Conservation (phyloP, 2,797 vertebrate species). For the Chromis chromis region DNA sequence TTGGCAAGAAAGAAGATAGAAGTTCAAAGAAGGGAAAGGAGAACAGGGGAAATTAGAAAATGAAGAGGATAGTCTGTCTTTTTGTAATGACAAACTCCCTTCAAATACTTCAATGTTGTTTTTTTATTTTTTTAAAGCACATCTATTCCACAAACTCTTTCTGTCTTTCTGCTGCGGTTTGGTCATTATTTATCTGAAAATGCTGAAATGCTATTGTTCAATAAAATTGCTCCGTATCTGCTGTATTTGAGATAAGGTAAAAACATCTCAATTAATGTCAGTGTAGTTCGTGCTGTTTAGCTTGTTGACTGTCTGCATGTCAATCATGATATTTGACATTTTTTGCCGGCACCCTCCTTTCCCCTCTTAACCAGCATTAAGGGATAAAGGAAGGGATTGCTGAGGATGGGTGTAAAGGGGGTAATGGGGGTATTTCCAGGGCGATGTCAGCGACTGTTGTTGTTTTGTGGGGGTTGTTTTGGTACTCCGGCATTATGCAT, state of each 20-base stretch:
- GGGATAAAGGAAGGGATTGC: constrained; percentile 51
- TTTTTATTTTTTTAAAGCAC: constrained; percentile 23
- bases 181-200: not conserved
- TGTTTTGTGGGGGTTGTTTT: constrained; percentile 57
- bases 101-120: not conserved
- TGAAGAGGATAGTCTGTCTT: not conserved
- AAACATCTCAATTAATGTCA: not conserved
- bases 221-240: constrained; percentile 2
- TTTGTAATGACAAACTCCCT: not conserved
- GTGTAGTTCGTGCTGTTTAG: not conserved
- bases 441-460: constrained; percentile 9
- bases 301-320: constrained; percentile 1
- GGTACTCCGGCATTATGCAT: constrained; percentile 43
- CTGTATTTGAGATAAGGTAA: constrained; percentile 1
- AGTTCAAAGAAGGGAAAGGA: not conserved
- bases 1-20: not conserved
- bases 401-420: constrained; percentile 1
- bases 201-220: not conserved
- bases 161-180: not conserved
- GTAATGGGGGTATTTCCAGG: constrained; percentile 24
- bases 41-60: not conserved
- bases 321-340: constrained; percentile 45
- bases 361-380: constrained; percentile 59
- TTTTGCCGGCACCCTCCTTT: constrained; percentile 39
- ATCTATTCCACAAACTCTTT: constrained; percentile 14